Evolutionary conservation across 2,113 vertebrate species (phyloP).

Genomic region (Patagioenas fasciata): DNA sequence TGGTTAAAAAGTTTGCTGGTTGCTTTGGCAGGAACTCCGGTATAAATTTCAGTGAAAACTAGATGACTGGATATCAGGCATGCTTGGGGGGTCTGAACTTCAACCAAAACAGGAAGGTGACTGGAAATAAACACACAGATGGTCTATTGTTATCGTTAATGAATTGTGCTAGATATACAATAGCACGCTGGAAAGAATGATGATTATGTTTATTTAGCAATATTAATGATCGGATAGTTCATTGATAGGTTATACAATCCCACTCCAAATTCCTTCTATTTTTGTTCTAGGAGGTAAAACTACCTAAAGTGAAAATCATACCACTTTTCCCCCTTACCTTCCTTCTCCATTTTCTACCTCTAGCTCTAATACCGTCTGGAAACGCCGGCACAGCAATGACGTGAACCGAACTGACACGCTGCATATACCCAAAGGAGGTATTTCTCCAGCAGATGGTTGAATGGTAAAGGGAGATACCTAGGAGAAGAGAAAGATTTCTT

Average conservation of each 20-base stretch:
- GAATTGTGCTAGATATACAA: neutral
- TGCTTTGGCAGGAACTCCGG: conserved; percentile 74
- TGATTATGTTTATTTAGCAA: conserved; percentile 19
- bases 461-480: conserved; percentile 79
- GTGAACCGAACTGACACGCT: conserved; percentile 77
- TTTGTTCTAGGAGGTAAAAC: neutral
- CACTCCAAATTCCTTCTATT: neutral
- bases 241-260: neutral
- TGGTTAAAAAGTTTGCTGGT: conserved; percentile 83
- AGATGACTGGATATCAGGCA: conserved; percentile 83
- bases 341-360: conserved; percentile 82
- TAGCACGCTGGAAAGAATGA: conserved; percentile 15
- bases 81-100: conserved; percentile 83
- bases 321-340: conserved; percentile 74
- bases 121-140: conserved; percentile 73
- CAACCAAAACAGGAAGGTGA: conserved; percentile 83
- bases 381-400: conserved; percentile 72
- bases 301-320: neutral
- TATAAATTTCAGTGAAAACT: conserved; percentile 79
- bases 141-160: conserved; percentile 35
- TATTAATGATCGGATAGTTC: neutral
- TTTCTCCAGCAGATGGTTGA: conserved; percentile 78
- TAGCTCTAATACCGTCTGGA: conserved; percentile 84
- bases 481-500: neutral
- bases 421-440: conserved; percentile 76